These are phyloP conservation scores for Dolichotis patagonum DNA, from an alignment of 2,113 vertebrate species.

Conservation along the genomic window DNA sequence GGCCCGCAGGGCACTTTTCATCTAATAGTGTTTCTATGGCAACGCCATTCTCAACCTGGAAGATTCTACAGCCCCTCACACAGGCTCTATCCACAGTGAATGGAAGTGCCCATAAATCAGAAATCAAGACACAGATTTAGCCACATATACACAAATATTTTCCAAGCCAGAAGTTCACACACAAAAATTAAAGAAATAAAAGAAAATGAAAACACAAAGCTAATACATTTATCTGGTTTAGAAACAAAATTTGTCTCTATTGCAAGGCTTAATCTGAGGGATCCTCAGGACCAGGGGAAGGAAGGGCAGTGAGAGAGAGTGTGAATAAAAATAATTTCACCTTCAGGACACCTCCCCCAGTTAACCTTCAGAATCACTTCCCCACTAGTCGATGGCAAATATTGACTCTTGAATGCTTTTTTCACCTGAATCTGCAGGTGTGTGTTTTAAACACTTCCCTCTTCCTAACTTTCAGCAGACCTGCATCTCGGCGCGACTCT, in stretches of 20 bases:
- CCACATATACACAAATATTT: constrained; percentile 59
- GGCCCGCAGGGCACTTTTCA: constrained; percentile 77
- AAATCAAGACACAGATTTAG: constrained; percentile 75
- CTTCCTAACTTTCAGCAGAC: constrained; percentile 3
- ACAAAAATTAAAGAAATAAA: background rate
- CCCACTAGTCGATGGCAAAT: background rate
- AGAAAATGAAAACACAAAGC: background rate
- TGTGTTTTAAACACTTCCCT: background rate
- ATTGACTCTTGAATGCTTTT: background rate
- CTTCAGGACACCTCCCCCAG: background rate
- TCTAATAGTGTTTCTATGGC: constrained; percentile 79
- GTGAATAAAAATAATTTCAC: background rate
- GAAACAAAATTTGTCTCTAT: constrained; percentile 43
- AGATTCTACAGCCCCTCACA: constrained; percentile 29
- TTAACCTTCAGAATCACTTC: background rate
- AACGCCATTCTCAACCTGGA: constrained; percentile 75
- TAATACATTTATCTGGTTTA: constrained; percentile 14
- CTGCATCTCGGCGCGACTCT: too few relatives aligned
- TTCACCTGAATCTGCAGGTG: background rate
- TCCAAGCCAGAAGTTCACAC: constrained; percentile 71
- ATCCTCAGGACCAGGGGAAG: constrained; percentile 53
- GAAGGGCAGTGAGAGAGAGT: background rate
- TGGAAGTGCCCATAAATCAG: constrained; percentile 79
- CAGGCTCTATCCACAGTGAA: constrained; percentile 77
- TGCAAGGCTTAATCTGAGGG: background rate